These are phyloP conservation scores for Kryptopterus vitreolus DNA, from an alignment of 2,797 vertebrate species.

Conservation along the genomic window DNA sequence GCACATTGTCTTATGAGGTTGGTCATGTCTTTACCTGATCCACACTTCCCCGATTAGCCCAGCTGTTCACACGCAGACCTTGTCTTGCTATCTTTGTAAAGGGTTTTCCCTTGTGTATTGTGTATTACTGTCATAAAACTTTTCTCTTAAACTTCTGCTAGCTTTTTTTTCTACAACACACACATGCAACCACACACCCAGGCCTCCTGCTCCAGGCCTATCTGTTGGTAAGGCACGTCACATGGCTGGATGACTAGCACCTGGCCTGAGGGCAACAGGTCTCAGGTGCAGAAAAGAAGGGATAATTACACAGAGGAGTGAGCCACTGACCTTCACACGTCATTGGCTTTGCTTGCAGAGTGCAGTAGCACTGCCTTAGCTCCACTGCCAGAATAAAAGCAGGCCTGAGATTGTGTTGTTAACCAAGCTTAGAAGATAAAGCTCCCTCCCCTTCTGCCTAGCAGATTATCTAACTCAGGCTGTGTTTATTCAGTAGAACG, in stretches of 20 bases:
- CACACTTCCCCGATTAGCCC: slow-evolving; percentile 9
- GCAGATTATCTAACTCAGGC: slow-evolving; percentile 29
- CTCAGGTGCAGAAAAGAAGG: slow-evolving; percentile 15
- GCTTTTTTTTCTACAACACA: not conserved
- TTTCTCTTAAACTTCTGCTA: too few relatives aligned
- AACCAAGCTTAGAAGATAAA: slow-evolving; percentile 36
- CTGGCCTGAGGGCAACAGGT: slow-evolving; percentile 38
- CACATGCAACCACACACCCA: slow-evolving; percentile 9
- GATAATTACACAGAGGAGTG: slow-evolving; percentile 26
- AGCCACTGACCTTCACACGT: slow-evolving; percentile 45
- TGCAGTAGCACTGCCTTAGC: slow-evolving; percentile 1
- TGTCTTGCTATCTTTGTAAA: not conserved
- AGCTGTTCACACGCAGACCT: not conserved
- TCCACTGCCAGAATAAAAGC: slow-evolving; percentile 27
- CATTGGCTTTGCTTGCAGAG: slow-evolving; percentile 28
- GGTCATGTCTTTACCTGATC: slow-evolving; percentile 1
- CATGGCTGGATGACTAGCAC: slow-evolving; percentile 34
- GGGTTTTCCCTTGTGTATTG: not conserved
- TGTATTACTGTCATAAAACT: not conserved
- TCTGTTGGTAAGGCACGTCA: slow-evolving; percentile 14
- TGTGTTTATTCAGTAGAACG: slow-evolving; percentile 36
- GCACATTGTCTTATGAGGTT: slow-evolving; percentile 20
- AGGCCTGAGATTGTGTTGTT: slow-evolving; percentile 31
- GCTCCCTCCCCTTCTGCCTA: slow-evolving; percentile 19
- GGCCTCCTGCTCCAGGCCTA: not conserved